Evolutionary conservation across 2,888 invertebrate species (phyloP).

Genomic region (Dicranocentrus wangi): DNA sequence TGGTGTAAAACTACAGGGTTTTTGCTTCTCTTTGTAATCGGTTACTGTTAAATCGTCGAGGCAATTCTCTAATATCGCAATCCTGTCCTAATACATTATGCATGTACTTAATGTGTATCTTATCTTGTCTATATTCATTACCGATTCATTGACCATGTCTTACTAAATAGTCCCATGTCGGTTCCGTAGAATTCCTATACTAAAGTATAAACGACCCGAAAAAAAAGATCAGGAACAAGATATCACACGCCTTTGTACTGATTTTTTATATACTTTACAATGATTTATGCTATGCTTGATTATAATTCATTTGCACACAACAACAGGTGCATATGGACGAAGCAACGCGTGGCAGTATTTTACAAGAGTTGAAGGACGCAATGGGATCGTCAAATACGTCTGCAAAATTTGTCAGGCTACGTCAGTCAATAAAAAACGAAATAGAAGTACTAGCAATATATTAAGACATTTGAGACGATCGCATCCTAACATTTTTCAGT

Average conservation of each 20-base stretch:
- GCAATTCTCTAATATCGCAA: too few relatives aligned
- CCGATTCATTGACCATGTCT: too few relatives aligned
- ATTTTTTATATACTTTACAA: neutral
- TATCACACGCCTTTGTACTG: neutral
- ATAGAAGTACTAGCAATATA: neutral
- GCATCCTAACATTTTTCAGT: neutral
- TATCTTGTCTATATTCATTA: too few relatives aligned
- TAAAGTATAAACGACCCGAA: too few relatives aligned
- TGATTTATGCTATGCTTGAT: too few relatives aligned
- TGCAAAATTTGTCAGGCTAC: neutral
- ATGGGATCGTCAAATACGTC: neutral
- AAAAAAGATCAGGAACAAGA: neutral
- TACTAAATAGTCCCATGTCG: neutral
- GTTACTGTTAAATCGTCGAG: too few relatives aligned
- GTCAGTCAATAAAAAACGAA: neutral
- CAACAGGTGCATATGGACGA: neutral
- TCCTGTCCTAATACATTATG: too few relatives aligned
- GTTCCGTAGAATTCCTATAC: too few relatives aligned
- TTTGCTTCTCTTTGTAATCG: neutral
- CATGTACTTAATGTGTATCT: too few relatives aligned
- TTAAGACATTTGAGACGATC: neutral
- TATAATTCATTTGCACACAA: neutral
- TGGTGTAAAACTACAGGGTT: neutral
- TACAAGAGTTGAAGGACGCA: neutral
- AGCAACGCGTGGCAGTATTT: neutral